These are phyloP conservation scores for Lepeophtheirus nordmannii DNA, from an alignment of 2,888 invertebrate species.

Conservation along the genomic window DNA sequence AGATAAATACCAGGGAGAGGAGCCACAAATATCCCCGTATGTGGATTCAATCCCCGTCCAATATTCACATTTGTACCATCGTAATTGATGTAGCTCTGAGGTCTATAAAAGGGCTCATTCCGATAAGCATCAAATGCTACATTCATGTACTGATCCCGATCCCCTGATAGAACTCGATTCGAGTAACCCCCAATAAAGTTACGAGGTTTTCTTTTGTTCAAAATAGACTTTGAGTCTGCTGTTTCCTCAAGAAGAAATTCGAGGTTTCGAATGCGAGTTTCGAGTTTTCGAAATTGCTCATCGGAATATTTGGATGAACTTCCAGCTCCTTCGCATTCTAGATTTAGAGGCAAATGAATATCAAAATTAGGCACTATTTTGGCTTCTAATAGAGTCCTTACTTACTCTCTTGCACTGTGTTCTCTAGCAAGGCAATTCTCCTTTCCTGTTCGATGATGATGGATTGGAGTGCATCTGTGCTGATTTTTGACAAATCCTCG, in stretches of 20 bases:
- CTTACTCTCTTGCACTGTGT: not conserved
- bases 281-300: not conserved
- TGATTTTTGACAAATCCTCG: not conserved
- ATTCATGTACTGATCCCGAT: not conserved
- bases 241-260: not conserved
- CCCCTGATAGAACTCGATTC: not conserved
- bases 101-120: not conserved
- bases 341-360: not conserved
- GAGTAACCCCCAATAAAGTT: not conserved
- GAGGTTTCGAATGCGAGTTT: not conserved
- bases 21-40: conserved; percentile 9
- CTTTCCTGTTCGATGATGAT: not conserved
- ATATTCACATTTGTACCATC: conserved; percentile 5
- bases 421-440: not conserved
- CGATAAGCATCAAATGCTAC: conserved; percentile 15
- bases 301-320: not conserved
- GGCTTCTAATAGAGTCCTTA: not conserved
- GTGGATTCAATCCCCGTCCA: conserved; percentile 1
- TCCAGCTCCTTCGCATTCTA: not conserved
- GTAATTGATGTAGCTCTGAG: not conserved
- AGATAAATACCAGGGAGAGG: conserved; percentile 10
- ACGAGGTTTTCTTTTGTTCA: not conserved
- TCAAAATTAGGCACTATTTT: not conserved
- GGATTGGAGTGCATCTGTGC: not conserved
- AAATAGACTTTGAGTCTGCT: not conserved